Base-by-base conservation (phyloP, 23 tunicate genomes). In the Halocynthia aurantium region DNA sequence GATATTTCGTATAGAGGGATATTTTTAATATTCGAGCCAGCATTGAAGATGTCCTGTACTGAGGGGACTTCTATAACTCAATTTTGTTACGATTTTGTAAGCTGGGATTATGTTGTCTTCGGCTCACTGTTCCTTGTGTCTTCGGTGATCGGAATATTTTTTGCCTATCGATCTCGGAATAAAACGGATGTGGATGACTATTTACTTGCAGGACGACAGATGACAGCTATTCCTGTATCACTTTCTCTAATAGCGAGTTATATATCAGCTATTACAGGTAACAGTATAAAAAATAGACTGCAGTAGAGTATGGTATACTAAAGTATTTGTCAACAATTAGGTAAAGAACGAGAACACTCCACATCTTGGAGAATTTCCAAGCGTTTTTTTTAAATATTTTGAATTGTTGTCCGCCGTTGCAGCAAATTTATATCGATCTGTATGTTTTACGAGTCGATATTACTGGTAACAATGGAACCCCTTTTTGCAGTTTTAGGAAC, bases 191-290 rank as follows among this genome's bases (percentile, higher is more conserved):
- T 56, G 15, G 76, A 72, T 10, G 76, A 72, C 10, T 72, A 72
- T 72, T 44, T 72, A 44, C 50, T 72, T 15, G 76, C 52, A 11
- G 76, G 76, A 12, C 40, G 76, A 17, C 50, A 72, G 2, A 49
- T 72, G 55, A 11, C 76, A 13, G 81, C 86, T 6, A 44, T 44
- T 44, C 76, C 76, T 44, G 76, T 72, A 2, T 40, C 76, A 44
- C 76, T 72, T 13, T 72, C 76, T 10, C 11, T 72, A 11, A 72
- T 56, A 10, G 76, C 76, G n/a, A 72, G 76, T 44, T 44, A 44
- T 12, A 72, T 44, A 17, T 72, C 76, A 50, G 76, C 76, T 10
- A 49, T 72, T 10, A 56, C 86, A 53, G 71, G 86, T 83, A 18
- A 31, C 44, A 31, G 44, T 31, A 31, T 31, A 31, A 31, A 31